Conservation (phyloP, 2,797 vertebrate species). For the Microchirus variegatus region DNA sequence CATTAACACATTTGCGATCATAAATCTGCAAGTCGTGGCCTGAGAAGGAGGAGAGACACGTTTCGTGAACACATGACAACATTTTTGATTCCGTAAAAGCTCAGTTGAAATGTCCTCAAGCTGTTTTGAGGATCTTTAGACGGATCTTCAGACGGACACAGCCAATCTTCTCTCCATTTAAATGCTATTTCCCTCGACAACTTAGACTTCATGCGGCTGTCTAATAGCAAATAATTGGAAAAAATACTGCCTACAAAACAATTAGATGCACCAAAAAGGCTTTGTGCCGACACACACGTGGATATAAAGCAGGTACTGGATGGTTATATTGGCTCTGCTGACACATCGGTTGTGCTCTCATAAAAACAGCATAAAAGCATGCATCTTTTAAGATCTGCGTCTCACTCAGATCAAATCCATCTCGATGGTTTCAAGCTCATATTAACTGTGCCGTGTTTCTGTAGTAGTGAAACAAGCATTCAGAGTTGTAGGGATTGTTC, state of each 20-base stretch:
- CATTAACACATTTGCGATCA: conserved; percentile 9
- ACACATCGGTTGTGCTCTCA: conserved; percentile 9
- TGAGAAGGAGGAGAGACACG: conserved; percentile 3
- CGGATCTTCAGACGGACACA: too few species aligned
- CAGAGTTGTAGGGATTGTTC: conserved; percentile 9
- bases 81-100: too few species aligned
- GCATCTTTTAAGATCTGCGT: conserved; percentile 6
- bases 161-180: too few species aligned
- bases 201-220: too few species aligned
- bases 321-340: conserved; percentile 2
- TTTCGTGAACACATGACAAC: neutral
- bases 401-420: too few species aligned
- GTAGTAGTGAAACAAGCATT: conserved; percentile 22
- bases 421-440: too few species aligned
- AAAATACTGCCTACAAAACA: neutral
- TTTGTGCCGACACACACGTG: neutral
- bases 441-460: conserved; percentile 4
- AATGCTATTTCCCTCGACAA: too few species aligned
- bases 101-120: too few species aligned
- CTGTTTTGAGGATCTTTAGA: too few species aligned
- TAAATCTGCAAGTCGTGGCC: conserved; percentile 6
- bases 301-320: neutral
- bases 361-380: neutral
- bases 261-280: neutral
- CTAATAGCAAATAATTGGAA: too few species aligned